Base-by-base conservation (phyloP, 2,888 invertebrate species). In the Netelia inedita region DNA sequence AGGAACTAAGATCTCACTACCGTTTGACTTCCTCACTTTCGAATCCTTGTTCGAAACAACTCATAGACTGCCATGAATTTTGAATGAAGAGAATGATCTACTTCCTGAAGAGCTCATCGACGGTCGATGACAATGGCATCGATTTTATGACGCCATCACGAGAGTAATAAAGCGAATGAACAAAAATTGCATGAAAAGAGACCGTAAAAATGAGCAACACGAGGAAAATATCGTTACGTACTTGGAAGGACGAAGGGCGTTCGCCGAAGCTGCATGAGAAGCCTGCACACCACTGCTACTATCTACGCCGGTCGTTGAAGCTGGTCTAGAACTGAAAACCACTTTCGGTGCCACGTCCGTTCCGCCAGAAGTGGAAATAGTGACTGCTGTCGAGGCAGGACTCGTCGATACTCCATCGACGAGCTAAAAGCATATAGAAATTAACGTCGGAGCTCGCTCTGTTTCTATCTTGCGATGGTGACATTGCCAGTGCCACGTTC, bases 141-240 rank as follows among this genome's bases (percentile, higher is more conserved):
- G 46, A 66, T 71, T 59, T 76, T 78, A 78, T 59, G 78, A 73
- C 14, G 28, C 72, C 23, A 53, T 78, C 43, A 50, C 59, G 61
- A 68, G 66, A 66, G 19, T 50, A 55, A 82, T 61, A 73, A 72
- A 72, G 19, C 23, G 35, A 23, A 66, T 35, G 43, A 55, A 1
- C 41, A 59, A 9, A 8, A 50, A 59, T 19, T 19, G 59, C 3
- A 19, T 19, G 59, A 59, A n/a, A 84, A 86, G 11, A 83, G 83
- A 59, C 75, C 69, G 9, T 82, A 80, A 6, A 50, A 8, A 0
- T 63, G 5, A 2, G 73, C 72, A 1, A 85, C 87, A 82, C 1
- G 41, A 68, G 66, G 43, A 63, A 81, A 85, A 86, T 19, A 69
- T 66, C 59, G 83, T 89, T 89, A 88, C 89, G 72, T 89, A 90